Evolutionary conservation across 2,888 invertebrate species (phyloP), one percentile per base, ranked within the genome.

Genomic region (Caenorhabditis auriculariae): DNA sequence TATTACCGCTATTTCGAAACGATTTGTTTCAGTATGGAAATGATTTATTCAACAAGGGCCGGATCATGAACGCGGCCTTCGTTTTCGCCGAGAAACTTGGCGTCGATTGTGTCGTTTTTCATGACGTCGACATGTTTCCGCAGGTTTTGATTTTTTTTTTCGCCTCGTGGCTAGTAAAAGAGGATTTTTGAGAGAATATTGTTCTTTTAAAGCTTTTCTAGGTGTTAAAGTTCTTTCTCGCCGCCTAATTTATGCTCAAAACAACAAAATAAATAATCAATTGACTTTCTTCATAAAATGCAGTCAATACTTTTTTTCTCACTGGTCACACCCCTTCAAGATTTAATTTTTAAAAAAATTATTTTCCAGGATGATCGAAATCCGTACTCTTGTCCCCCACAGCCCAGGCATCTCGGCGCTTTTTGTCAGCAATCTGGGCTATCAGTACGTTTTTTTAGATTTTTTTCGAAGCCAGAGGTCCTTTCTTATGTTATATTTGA

Each of bases 81-180:
- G 48, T 60, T 27, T 63, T 76, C 32, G 79, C 78, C 0, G 72
- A 75, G 46, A 61, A 55, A 21, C 62, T 81, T 17, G 67, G 69
- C n/a, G 75, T 77, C n/a, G 74, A 79, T 46, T 81, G 81, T 59
- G 78, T 81, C 29, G 66, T 81, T 7, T 81, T 81, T 51, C 81
- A 81, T 52, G 81, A 81, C 51, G 85, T 83, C 12, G 85, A 85
- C 67, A 80, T 85, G 69, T 81, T 84, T 42, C 84, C 84, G 0
- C 78, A 73, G 57, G 66, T 66, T 5, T 19, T 29, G 15, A 45
- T 26, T 37, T 15, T 15, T n/a, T 12, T 24, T n/a, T 7, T 48
- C 27, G 3, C 29, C n/a, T n/a, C n/a, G n/a, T 19, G 7, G 26
- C 24, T 15, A 27, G 15, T 3, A 12, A 9, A 15, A 39, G 32